phyloP scores from a whole-genome alignment of 2,888 invertebrate genomes.

The Eueremaeus valkanovi region DNA sequence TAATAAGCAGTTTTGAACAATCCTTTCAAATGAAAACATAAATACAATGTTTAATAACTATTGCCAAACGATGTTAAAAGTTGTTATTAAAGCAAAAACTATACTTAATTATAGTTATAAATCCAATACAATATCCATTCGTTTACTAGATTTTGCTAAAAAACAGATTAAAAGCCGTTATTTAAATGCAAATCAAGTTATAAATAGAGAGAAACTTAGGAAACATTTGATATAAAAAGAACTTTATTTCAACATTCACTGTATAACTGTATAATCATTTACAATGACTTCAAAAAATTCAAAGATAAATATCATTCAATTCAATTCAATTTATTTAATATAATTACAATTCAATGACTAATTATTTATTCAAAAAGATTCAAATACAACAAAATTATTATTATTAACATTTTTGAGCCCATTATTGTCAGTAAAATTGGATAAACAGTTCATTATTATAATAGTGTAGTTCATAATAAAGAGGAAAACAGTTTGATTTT shows the following conservation, averaged over 20 bases:
- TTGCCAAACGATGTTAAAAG: too few relatives aligned
- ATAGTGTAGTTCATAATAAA: too few relatives aligned
- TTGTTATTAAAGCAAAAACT: too few relatives aligned
- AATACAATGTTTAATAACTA: too few relatives aligned
- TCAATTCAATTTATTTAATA: not conserved
- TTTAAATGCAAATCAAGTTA: not conserved
- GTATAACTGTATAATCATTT: not conserved
- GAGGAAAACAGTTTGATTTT: too few relatives aligned
- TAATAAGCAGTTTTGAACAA: too few relatives aligned
- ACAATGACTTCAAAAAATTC: not conserved
- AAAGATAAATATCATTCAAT: not conserved
- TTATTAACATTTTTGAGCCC: not conserved
- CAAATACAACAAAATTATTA: not conserved
- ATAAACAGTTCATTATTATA: not conserved
- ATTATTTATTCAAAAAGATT: not conserved
- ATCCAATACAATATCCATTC: too few relatives aligned
- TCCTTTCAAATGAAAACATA: too few relatives aligned
- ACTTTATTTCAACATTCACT: not conserved
- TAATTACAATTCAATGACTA: not conserved
- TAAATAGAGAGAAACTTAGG: not conserved
- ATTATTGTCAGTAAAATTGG: not conserved
- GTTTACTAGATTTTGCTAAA: too few relatives aligned
- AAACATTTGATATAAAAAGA: not conserved
- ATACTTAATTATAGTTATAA: too few relatives aligned
- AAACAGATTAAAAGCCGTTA: not conserved